Evolutionary conservation across 2,113 vertebrate genomes (phyloP), one percentile per base, ranked within the genome.

Genomic region (Takifugu flavidus): DNA sequence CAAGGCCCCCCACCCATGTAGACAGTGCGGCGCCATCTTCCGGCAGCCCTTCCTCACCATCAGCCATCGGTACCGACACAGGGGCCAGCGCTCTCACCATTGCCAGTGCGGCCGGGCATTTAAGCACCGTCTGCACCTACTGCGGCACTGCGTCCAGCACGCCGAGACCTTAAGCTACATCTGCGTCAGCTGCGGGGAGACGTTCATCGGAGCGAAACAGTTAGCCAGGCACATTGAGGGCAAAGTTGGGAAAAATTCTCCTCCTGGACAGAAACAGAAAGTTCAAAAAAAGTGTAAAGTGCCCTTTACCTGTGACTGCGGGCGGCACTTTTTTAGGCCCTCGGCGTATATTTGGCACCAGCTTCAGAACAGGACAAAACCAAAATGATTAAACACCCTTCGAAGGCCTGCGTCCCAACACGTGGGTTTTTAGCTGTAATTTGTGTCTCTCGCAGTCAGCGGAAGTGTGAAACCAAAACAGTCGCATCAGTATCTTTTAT

Each of bases 331-430:
- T 77, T 71, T 53, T 0, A 87, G 89, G 52, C 87, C 92, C 4
- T 81, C 91, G 0, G 89, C 88, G 14, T 90, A 85, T 53, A 87
- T 93, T 65, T 92, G 90, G 90, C 92, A 93, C 54, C 87, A 88
- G 55, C 78, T 93, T 63, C 78, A 82, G 79, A 92, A 90, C 75
- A 62, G 56, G 51, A 61, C 26, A 46, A 72, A 70, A 67, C 54
- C 49, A 0, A 72, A 82, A 57, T 27, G 8, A 2, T 42, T 69
- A 53, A 74, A 65, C 25, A 74, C 57, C 10, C 2, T 29, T n/a
- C 28, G 56, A 67, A 68, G 66, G 27, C 72, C 13, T 1, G 60
- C 1, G 4, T 11, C 34, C 29, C 3, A 31, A 43, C n/a, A 25
- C 8, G 8, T 13, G 31, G 3, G 8, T 52, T 59, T 56, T 25